Evolutionary conservation across 1,140 invertebrate species (phyloP).

Genomic region (Euwallacea fornicatus): DNA sequence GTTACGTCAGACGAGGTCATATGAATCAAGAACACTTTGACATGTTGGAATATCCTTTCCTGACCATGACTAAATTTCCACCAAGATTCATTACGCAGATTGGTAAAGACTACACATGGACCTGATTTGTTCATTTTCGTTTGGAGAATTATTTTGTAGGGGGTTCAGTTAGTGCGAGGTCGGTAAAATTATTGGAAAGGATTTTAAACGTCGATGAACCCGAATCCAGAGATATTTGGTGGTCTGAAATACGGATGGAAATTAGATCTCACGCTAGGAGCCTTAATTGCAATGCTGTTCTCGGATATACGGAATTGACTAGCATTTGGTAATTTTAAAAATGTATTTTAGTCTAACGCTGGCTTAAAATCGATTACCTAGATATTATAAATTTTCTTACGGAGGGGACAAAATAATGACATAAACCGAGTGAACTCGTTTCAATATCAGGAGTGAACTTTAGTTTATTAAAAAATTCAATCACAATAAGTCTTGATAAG

Average conservation of each 20-base stretch:
- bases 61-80: constrained; percentile 90
- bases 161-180: constrained; percentile 82
- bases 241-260: constrained; percentile 93
- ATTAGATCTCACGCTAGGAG: constrained; percentile 88
- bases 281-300: constrained; percentile 89
- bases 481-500: constrained; percentile 29
- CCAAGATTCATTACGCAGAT: constrained; percentile 85
- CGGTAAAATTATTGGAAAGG: constrained; percentile 84
- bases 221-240: constrained; percentile 88
- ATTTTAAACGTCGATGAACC: constrained; percentile 83
- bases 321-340: constrained; percentile 74
- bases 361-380: not conserved
- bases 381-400: constrained; percentile 4
- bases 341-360: not conserved
- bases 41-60: constrained; percentile 92
- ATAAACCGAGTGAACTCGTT: not conserved
- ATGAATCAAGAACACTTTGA: constrained; percentile 58
- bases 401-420: too few relatives aligned
- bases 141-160: constrained; percentile 54
- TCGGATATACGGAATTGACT: constrained; percentile 88
- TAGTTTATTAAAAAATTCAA: constrained; percentile 38
- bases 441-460: constrained; percentile 31
- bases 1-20: constrained; percentile 42
- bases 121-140: not conserved
- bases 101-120: constrained; percentile 60